A percentile compares a stretch with the other conserved stretches of the same genome.
Conservation (phyloP, 2,888 invertebrate species). For the Luperina testacea region DNA sequence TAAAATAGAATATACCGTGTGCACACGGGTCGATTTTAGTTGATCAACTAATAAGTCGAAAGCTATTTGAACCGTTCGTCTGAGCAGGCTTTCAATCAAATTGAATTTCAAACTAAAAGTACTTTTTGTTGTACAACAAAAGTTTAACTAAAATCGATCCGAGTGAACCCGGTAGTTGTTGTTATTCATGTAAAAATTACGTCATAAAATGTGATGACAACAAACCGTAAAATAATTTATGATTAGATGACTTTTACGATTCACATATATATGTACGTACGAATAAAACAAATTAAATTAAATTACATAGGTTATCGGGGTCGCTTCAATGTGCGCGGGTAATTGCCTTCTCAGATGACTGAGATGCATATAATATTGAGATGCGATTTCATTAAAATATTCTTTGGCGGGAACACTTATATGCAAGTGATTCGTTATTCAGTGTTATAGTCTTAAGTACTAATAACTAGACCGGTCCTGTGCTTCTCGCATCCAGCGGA, state of each 20-base stretch:
- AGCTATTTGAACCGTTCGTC: not conserved
- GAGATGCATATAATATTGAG: not conserved
- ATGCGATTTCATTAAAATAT: not conserved
- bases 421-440: not conserved
- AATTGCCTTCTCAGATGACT: constrained; percentile 9
- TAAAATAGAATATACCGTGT: not conserved
- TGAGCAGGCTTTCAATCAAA: not conserved
- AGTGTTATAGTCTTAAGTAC: not conserved
- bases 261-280: constrained; percentile 7
- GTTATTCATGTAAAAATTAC: not conserved
- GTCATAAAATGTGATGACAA: not conserved
- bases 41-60: not conserved
- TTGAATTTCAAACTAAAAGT: not conserved
- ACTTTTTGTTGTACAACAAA: not conserved
- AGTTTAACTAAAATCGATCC: not conserved
- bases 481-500: not conserved
- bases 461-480: not conserved
- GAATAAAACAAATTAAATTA: constrained; percentile 27
- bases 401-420: not conserved
- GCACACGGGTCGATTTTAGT: not conserved
- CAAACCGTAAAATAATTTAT: not conserved
- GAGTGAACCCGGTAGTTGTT: not conserved
- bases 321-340: constrained; percentile 17
- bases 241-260: not conserved
- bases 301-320: constrained; percentile 34